A percentile compares a stretch with the other conserved stretches of the same genome.
These are phyloP conservation scores for Myotis yumanensis DNA, from an alignment of 2,113 vertebrate species.

Conservation along the genomic window DNA sequence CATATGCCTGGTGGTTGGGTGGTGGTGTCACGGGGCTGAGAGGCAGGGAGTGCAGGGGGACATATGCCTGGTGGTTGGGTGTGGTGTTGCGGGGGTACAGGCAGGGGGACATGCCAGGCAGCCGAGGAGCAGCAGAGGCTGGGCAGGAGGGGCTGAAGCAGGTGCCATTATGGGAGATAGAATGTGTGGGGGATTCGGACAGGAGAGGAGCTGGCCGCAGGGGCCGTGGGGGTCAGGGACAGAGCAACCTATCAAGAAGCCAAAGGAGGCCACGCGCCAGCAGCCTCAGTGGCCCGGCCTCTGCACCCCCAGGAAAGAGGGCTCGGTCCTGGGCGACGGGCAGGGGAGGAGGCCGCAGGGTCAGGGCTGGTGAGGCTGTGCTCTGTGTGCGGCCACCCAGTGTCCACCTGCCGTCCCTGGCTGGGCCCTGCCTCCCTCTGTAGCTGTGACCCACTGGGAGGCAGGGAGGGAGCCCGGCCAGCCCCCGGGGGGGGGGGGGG, in stretches of 20 bases:
- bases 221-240: fast-evolving
- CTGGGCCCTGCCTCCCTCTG: background rate
- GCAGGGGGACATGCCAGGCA: background rate
- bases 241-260: background rate
- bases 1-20: background rate
- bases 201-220: background rate
- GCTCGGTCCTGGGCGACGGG: background rate
- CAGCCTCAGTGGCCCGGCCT: background rate
- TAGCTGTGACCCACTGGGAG: fast-evolving
- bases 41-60: too few relatives aligned
- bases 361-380: background rate
- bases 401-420: background rate
- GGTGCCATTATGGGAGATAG: background rate
- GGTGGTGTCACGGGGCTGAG: background rate
- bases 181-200: fast-evolving
- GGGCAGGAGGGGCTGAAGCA: too few relatives aligned
- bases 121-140: background rate
- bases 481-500: background rate
- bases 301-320: background rate
- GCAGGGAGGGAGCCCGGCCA: fast-evolving
- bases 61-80: too few relatives aligned
- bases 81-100: background rate
- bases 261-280: fast-evolving
- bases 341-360: background rate
- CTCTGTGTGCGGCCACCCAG: fast-evolving